Evolutionary conservation across 2,888 invertebrate genomes (phyloP).

Genomic region (Zootermopsis nevadensis): DNA sequence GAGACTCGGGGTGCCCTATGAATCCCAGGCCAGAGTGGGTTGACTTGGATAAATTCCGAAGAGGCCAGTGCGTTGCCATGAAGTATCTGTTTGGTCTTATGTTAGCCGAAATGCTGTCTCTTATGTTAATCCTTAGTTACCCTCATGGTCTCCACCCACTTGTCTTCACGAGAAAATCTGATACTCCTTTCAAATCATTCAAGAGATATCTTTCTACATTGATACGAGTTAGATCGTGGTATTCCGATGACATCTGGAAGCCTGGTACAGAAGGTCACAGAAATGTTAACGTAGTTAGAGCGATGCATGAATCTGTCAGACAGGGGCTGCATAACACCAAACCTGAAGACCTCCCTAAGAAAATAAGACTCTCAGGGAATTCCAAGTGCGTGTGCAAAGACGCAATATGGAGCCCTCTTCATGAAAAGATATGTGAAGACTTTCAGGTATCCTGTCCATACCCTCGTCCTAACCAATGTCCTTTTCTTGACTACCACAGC

Average conservation of each 20-base stretch:
- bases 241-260: conserved; percentile 64
- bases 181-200: conserved; percentile 61
- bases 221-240: conserved; percentile 65
- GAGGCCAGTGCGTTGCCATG: conserved; percentile 64
- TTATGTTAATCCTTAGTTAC: conserved; percentile 62
- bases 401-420: conserved; percentile 50
- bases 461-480: background rate
- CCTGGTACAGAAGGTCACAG: conserved; percentile 61
- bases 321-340: conserved; percentile 55
- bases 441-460: conserved; percentile 54
- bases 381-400: background rate
- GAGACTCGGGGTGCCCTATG: conserved; percentile 56
- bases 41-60: conserved; percentile 62
- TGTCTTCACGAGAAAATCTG: conserved; percentile 64
- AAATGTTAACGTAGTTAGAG: conserved; percentile 63
- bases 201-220: conserved; percentile 64
- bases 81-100: conserved; percentile 60
- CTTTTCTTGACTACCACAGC: background rate
- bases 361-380: conserved; percentile 48
- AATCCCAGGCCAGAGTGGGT: conserved; percentile 62
- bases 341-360: conserved; percentile 54
- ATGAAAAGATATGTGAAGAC: conserved; percentile 55
- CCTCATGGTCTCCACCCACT: conserved; percentile 62
- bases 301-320: conserved; percentile 61
- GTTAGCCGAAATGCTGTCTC: conserved; percentile 61